These are phyloP conservation scores for Chascanopsetta lugubris DNA, from an alignment of 2,113 vertebrate species.

Conservation along the genomic window DNA sequence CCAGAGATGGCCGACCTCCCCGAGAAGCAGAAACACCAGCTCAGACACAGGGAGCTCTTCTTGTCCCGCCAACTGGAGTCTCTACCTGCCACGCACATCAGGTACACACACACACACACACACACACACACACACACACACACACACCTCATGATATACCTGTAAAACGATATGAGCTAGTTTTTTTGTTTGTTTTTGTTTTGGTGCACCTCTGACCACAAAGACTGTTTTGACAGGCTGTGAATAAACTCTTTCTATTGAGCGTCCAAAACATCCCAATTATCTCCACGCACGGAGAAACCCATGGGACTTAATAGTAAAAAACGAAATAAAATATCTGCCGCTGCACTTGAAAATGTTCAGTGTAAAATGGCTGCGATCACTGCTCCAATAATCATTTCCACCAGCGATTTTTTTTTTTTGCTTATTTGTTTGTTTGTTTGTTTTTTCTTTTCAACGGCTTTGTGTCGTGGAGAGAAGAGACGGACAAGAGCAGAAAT, in stretches of 20 bases:
- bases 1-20: constrained; percentile 92
- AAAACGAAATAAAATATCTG: background rate
- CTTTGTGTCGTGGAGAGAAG: background rate
- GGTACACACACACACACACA: constrained; percentile 82
- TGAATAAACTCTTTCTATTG: background rate
- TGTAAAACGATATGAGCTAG: background rate
- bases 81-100: constrained; percentile 95
- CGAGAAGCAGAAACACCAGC: constrained; percentile 95
- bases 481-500: background rate
- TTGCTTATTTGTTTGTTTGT: background rate
- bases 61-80: constrained; percentile 95
- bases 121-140: no score
- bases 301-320: no score
- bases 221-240: background rate
- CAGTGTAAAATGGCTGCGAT: no score
- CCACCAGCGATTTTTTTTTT: background rate
- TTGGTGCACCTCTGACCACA: background rate
- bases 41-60: constrained; percentile 94
- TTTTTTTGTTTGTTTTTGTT: background rate
- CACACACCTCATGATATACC: background rate
- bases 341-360: no score
- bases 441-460: background rate
- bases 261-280: background rate
- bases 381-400: no score
- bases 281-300: background rate